Conservation (phyloP, 2,797 vertebrate genomes). For the Tadarida brasiliensis region DNA sequence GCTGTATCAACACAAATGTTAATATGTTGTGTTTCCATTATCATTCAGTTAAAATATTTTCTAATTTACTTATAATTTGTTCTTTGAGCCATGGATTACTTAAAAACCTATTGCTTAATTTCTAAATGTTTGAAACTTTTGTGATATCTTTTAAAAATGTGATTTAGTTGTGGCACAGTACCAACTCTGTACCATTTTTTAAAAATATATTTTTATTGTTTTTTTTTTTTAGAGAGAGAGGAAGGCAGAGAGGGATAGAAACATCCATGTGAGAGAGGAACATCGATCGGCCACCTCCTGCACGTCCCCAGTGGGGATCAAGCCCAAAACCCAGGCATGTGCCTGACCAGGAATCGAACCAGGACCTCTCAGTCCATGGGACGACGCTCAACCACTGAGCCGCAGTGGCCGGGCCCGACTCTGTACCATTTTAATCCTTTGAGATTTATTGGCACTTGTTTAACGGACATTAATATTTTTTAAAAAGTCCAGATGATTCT, state of each 20-base stretch:
- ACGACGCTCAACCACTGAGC: no score
- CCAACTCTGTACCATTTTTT: not conserved
- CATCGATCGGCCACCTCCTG: no score
- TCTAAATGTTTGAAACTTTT: not conserved
- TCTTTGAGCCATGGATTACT: not conserved
- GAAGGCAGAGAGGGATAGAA: no score
- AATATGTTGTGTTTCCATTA: not conserved
- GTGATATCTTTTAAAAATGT: not conserved
- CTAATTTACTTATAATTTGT: not conserved
- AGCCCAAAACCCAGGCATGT: no score
- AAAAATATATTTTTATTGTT: no score
- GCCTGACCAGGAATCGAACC: no score
- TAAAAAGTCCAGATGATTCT: not conserved
- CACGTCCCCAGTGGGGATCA: no score
- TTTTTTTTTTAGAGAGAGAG: no score
- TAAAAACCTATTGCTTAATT: not conserved
- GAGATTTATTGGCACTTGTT: not conserved
- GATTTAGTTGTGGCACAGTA: not conserved
- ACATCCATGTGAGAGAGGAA: no score
- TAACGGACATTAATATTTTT: not conserved
- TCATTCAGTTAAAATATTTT: constrained; percentile 1
- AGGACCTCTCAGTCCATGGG: no score
- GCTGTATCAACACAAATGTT: not conserved
- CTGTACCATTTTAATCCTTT: not conserved
- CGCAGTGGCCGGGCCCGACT: not conserved